These are phyloP conservation scores for Brachyptera putata DNA, from an alignment of 2,888 invertebrate species.

Conservation along the genomic window DNA sequence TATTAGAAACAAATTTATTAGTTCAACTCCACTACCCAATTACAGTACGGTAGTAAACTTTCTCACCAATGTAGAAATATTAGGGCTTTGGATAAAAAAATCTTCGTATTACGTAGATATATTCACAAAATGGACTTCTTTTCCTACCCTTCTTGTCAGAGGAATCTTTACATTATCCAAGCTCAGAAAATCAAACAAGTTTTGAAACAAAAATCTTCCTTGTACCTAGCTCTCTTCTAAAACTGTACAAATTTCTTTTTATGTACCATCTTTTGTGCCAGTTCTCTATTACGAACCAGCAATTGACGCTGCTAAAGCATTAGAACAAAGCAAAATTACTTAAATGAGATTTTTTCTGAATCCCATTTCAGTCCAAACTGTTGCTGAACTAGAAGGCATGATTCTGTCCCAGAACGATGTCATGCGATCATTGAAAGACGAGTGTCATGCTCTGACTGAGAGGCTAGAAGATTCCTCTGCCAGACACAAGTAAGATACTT, in stretches of 20 bases:
- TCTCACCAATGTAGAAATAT: no score
- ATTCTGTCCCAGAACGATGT: slow-evolving; percentile 87
- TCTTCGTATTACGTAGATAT: no score
- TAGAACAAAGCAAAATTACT: neutral
- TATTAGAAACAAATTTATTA: no score
- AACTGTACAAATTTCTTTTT: neutral
- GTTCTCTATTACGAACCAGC: neutral
- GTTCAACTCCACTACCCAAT: no score
- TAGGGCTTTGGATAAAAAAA: no score
- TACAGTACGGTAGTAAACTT: no score
- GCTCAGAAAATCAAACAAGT: neutral
- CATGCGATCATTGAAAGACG: slow-evolving; percentile 86
- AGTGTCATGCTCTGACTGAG: slow-evolving; percentile 83
- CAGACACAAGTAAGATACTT: slow-evolving; percentile 75
- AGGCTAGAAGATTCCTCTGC: slow-evolving; percentile 84
- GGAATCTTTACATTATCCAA: slow-evolving; percentile 16
- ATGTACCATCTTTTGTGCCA: neutral
- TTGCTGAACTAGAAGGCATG: slow-evolving; percentile 85
- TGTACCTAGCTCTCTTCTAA: no score
- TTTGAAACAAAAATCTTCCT: neutral
- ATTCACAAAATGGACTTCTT: no score
- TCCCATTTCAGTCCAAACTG: slow-evolving; percentile 72
- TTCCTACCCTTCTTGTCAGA: slow-evolving; percentile 14
- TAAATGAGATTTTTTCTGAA: slow-evolving; percentile 25
- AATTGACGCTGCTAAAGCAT: neutral